These are phyloP conservation scores for Plusia festucae DNA, from an alignment of 2,888 invertebrate genomes.

Conservation along the genomic window DNA sequence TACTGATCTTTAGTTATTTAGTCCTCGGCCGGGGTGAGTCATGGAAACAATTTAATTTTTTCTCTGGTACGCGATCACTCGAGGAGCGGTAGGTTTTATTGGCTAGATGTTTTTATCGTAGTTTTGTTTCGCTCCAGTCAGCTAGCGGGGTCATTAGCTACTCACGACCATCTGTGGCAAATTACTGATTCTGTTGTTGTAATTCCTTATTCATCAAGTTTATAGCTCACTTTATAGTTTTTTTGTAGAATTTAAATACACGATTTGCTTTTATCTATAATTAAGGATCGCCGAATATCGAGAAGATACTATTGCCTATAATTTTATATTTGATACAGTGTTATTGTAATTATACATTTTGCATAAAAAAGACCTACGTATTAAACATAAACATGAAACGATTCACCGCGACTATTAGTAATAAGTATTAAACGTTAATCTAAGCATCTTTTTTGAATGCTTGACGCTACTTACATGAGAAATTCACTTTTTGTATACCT, in stretches of 20 bases:
- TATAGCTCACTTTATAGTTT: constrained; percentile 49
- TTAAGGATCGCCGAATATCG: constrained; percentile 26
- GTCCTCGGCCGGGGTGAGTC: constrained; percentile 63
- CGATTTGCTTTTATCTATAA: constrained; percentile 35
- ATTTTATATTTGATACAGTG: constrained; percentile 30
- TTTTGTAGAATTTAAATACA: constrained; percentile 44
- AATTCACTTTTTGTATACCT: neutral
- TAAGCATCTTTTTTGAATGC: neutral
- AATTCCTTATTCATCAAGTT: constrained; percentile 55
- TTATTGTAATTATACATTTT: constrained; percentile 22
- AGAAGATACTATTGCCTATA: constrained; percentile 12
- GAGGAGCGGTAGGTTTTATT: constrained; percentile 55
- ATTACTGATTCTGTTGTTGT: constrained; percentile 55
- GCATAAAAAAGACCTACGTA: neutral
- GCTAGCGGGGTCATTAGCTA: constrained; percentile 65
- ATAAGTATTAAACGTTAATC: neutral
- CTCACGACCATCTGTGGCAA: constrained; percentile 57
- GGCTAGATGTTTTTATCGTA: constrained; percentile 66
- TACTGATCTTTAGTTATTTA: constrained; percentile 57
- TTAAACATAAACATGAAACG: constrained; percentile 1
- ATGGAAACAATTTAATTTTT: constrained; percentile 64
- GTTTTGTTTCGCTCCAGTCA: constrained; percentile 71
- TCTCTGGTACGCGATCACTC: constrained; percentile 42
- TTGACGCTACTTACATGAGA: constrained; percentile 11
- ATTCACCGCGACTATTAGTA: neutral